A percentile compares a stretch with the other conserved stretches of the same genome.
Conservation (phyloP, 2,888 invertebrate genomes). For the Dexiosoma caninum region DNA sequence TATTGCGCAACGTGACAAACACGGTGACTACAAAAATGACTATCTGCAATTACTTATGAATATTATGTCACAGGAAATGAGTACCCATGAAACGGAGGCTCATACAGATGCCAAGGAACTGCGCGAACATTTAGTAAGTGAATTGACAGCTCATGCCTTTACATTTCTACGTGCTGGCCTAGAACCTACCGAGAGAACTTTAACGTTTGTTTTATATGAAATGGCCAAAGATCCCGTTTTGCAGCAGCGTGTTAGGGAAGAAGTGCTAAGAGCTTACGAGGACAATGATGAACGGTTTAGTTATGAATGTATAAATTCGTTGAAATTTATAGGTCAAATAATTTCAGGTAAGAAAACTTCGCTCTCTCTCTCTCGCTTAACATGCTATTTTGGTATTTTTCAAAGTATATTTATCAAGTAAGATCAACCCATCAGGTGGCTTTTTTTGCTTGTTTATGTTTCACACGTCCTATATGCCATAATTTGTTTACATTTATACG, state of each 20-base stretch:
- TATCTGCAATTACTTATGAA: slow-evolving; percentile 81
- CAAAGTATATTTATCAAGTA: too few species aligned
- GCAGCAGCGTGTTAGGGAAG: slow-evolving; percentile 69
- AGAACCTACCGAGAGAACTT: slow-evolving; percentile 82
- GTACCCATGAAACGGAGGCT: slow-evolving; percentile 70
- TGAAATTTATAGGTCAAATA: slow-evolving; percentile 72
- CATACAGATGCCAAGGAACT: slow-evolving; percentile 66
- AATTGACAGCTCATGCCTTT: slow-evolving; percentile 75
- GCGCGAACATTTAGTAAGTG: slow-evolving; percentile 69
- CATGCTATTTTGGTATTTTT: too few species aligned
- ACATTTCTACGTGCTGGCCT: slow-evolving; percentile 80
- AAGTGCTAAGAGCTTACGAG: slow-evolving; percentile 68
- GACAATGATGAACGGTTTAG: slow-evolving; percentile 69
- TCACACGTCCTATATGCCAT: too few species aligned
- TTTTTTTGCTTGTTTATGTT: too few species aligned
- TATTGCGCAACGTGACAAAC: slow-evolving; percentile 67
- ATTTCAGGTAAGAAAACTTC: slow-evolving; percentile 68
- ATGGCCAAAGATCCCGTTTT: slow-evolving; percentile 71
- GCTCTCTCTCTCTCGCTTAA: too few species aligned
- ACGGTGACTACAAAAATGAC: slow-evolving; percentile 76
- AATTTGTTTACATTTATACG: too few species aligned
- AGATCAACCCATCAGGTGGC: too few species aligned
- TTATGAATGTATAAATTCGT: slow-evolving; percentile 72
- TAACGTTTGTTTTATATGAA: slow-evolving; percentile 79
- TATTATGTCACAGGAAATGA: slow-evolving; percentile 75